A percentile compares a stretch with the other conserved stretches of the same genome.
phyloP scores from a whole-genome alignment of 2,888 invertebrate genomes.

The Penaeus monodon region DNA sequence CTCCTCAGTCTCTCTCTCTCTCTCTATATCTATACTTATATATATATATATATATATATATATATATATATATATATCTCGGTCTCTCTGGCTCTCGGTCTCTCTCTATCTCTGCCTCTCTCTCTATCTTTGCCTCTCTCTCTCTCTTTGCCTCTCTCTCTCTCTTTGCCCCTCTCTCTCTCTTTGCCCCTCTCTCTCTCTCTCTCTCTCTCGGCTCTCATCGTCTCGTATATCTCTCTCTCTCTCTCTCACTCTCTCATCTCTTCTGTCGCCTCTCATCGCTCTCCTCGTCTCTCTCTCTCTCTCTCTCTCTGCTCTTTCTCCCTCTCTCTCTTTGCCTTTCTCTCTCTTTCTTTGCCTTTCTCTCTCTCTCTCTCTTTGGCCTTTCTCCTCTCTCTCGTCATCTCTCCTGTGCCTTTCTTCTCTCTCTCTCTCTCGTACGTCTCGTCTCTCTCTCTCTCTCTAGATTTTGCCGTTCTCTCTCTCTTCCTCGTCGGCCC shows the following conservation, averaged over 20 bases:
- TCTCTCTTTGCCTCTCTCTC: conserved; percentile 16
- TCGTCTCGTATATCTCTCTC: no score
- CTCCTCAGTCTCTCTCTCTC: neutral
- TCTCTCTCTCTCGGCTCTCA: conserved; percentile 31
- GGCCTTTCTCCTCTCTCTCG: conserved; percentile 17
- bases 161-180: neutral
- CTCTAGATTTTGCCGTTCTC: no score
- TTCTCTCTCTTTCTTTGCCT: no score
- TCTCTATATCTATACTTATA: no score
- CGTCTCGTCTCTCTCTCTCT: conserved; percentile 34
- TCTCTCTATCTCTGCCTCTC: conserved; percentile 4
- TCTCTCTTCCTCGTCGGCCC: no score
- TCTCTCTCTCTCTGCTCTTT: conserved; percentile 8
- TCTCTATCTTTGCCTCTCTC: neutral
- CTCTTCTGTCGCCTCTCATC: no score
- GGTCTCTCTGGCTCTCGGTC: neutral
- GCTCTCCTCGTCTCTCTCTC: neutral
- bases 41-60: no score
- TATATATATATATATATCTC: no score
- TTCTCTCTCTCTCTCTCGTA: no score
- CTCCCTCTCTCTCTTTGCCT: no score
- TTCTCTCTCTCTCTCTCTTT: neutral
- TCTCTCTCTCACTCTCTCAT: neutral
- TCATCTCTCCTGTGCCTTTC: no score
- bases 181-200: no score